phyloP scores from a whole-genome alignment of 2,113 vertebrate genomes.

The Dicerorhinus sumatrensis region DNA sequence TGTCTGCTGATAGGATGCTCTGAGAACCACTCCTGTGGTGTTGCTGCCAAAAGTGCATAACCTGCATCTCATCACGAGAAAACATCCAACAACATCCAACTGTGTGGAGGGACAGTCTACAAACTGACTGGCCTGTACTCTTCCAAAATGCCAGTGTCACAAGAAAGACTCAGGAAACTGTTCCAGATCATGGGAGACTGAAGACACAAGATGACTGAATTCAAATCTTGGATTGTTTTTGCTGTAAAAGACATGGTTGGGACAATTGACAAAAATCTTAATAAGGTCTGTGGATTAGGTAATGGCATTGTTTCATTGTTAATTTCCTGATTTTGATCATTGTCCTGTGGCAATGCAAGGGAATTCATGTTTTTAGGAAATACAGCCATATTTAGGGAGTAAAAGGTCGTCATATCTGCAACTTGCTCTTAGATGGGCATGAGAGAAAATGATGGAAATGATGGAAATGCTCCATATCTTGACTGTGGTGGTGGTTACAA shows the following conservation, averaged over 20 bases:
- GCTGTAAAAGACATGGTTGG: background rate
- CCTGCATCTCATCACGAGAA: background rate
- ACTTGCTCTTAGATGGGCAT: background rate
- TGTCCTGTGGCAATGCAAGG: background rate
- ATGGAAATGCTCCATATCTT: background rate
- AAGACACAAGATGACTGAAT: background rate
- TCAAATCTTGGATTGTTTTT: background rate
- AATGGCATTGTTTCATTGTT: background rate
- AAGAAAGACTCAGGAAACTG: background rate
- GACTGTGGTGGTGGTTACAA: background rate
- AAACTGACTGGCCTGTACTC: background rate
- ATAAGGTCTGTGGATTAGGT: background rate
- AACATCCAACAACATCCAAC: background rate
- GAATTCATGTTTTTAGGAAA: slow-evolving; percentile 44
- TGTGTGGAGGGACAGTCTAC: background rate
- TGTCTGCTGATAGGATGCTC: no score
- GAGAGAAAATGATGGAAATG: background rate
- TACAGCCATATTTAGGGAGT: background rate
- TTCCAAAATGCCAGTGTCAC: background rate
- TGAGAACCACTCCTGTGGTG: no score
- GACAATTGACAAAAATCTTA: background rate
- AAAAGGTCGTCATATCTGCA: background rate
- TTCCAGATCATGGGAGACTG: background rate
- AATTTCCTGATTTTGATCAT: background rate
- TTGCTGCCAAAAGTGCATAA: background rate